Percentiles rank a stretch among this genome's conserved stretches.
phyloP scores from a whole-genome alignment of 2,797 vertebrate genomes.

The Enteromius treurensis region DNA sequence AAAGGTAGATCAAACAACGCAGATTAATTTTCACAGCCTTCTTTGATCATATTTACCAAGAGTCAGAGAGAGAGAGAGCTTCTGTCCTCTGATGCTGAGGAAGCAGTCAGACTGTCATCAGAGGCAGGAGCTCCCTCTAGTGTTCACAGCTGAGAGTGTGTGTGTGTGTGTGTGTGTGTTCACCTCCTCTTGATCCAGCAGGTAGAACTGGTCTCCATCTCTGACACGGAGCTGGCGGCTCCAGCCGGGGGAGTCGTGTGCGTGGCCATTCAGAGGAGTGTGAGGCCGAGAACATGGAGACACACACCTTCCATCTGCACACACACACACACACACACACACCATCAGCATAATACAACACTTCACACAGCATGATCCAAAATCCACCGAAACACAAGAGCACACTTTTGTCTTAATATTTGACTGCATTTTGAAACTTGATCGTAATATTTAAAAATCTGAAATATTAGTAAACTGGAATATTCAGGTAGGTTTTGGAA shows the following conservation, averaged over 20 bases:
- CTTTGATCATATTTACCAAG: too few relatives aligned
- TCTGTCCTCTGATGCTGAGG: not conserved
- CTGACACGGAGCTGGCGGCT: constrained; percentile 60
- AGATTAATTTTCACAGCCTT: too few relatives aligned
- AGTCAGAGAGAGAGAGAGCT: not conserved
- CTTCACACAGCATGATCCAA: not conserved
- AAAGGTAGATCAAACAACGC: too few relatives aligned
- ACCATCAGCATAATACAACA: not conserved
- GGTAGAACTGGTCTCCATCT: constrained; percentile 62
- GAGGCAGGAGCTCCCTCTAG: constrained; percentile 48
- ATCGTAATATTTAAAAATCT: too few relatives aligned
- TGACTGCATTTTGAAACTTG: not conserved
- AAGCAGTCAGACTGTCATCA: not conserved
- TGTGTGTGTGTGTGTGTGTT: not conserved
- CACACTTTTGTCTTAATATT: not conserved
- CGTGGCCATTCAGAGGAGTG: constrained; percentile 64
- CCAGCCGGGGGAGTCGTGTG: constrained; percentile 63
- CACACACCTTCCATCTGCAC: constrained; percentile 63
- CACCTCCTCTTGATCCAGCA: constrained; percentile 65
- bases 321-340: constrained; percentile 15
- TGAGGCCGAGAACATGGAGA: constrained; percentile 64
- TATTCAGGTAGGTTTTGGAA: not conserved
- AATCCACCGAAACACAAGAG: not conserved
- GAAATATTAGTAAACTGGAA: not conserved
- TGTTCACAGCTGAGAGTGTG: constrained; percentile 7